Evolutionary conservation across 2,888 invertebrate genomes (phyloP), one percentile per base, ranked within the genome.

Genomic region (Callimorpha dominula): DNA sequence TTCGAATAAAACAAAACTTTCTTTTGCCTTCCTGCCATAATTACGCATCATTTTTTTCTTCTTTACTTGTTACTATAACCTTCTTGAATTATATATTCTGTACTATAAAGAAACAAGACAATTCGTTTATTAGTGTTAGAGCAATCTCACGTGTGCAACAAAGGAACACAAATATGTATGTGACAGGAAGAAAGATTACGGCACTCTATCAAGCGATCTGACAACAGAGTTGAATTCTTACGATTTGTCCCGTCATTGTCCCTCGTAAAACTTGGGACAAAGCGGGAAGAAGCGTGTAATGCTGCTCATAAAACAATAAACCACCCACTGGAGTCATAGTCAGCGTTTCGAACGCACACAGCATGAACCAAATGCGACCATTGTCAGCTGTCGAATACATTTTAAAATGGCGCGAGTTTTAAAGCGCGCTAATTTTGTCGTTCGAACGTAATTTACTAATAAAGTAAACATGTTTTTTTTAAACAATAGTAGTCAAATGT

Each of bases 261-360:
- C 79, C 81, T 81, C 79, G 86, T 89, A 87, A 88, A 88, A 84
- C 82, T 84, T 66, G 79, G 81, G 80, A 86, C 89, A 89, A 89
- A 87, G 86, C 84, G 85, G 83, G 82, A 88, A 86, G 86, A 82
- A 87, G 86, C 92, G 89, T 90, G 90, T 93, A 91, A 92, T 91
- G 86, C 82, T 80, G 81, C 83, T 87, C 85, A 86, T 93, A 94
- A 94, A 93, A 94, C 94, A 92, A 94, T 94, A 93, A 94, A 94
- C 93, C 93, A 92, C 94, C 93, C 93, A 92, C 87, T 77, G 88
- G 82, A 81, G 75, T 68, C 70, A 72, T 71, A 76, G 73, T 76
- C 68, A 70, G 68, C 73, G 76, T 70, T 81, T 76, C 74, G 74
- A 75, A 78, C 67, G 76, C 76, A 67, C 85, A 77, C 84, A 80